Evolutionary conservation across 1,140 invertebrate genomes (phyloP).

Genomic region (Chironomus tepperi): DNA sequence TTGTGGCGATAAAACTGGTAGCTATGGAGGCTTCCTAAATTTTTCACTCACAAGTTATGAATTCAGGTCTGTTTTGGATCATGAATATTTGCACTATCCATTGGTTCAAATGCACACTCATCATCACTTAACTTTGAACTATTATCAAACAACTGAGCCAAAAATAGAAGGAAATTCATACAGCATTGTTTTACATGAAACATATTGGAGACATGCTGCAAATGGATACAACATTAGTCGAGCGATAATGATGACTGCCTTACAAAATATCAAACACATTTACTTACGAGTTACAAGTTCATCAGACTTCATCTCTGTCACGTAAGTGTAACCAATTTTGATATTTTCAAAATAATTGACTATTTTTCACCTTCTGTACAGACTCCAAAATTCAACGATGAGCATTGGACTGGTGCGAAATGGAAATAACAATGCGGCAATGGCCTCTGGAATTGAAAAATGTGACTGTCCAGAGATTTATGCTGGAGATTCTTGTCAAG

Average conservation of each 20-base stretch:
- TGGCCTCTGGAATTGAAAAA: slow-evolving; percentile 66
- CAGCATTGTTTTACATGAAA: slow-evolving; percentile 47
- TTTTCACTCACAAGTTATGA: slow-evolving; percentile 67
- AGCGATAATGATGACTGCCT: slow-evolving; percentile 73
- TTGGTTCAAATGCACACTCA: slow-evolving; percentile 79
- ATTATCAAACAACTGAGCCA: slow-evolving; percentile 58
- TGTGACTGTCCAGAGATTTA: slow-evolving; percentile 78
- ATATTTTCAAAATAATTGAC: slow-evolving; percentile 27
- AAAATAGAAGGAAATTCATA: slow-evolving; percentile 34
- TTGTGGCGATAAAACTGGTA: slow-evolving; percentile 77
- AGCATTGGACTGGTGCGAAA: slow-evolving; percentile 66
- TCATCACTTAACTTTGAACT: slow-evolving; percentile 63
- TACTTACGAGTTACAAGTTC: slow-evolving; percentile 66
- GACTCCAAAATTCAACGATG: slow-evolving; percentile 66
- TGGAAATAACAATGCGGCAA: slow-evolving; percentile 55
- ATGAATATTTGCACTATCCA: slow-evolving; percentile 54
- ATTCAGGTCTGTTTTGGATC: slow-evolving; percentile 47
- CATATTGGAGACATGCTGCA: slow-evolving; percentile 43
- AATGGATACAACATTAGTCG: slow-evolving; percentile 47
- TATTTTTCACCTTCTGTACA: slow-evolving; percentile 36
- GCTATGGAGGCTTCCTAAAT: slow-evolving; percentile 84
- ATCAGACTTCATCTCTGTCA: slow-evolving; percentile 51
- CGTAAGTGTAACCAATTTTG: slow-evolving; percentile 42
- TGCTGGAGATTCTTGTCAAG: slow-evolving; percentile 73
- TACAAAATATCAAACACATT: slow-evolving; percentile 78